Conservation (phyloP, 2,888 invertebrate genomes). For the Villa cingulata region DNA sequence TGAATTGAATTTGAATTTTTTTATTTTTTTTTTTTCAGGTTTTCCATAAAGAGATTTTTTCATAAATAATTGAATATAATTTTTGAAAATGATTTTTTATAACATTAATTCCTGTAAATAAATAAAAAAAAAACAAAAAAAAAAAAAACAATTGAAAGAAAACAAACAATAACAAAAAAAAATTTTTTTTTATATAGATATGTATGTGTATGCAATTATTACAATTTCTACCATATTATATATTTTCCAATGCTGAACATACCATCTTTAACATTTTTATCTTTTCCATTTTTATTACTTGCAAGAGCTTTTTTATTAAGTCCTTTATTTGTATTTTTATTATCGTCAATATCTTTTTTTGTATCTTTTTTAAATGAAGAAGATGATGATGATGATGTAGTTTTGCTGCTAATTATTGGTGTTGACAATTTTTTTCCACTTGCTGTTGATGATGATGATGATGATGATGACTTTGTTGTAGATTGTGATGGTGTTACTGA, state of each 20-base stretch:
- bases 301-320: slow-evolving; percentile 32
- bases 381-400: neutral
- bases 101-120: slow-evolving; percentile 36
- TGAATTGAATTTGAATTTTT: too few species aligned
- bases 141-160: slow-evolving; percentile 28
- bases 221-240: slow-evolving; percentile 62
- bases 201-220: neutral
- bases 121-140: slow-evolving; percentile 20
- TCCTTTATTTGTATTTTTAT: slow-evolving; percentile 6
- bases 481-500: slow-evolving; percentile 11
- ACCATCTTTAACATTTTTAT: slow-evolving; percentile 46
- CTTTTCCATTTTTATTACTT: slow-evolving; percentile 37
- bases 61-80: slow-evolving; percentile 37
- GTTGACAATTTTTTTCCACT: neutral
- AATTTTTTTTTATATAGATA: slow-evolving; percentile 5
- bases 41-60: slow-evolving; percentile 35
- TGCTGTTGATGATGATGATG: slow-evolving; percentile 12
- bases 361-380: slow-evolving; percentile 4
- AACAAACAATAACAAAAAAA: slow-evolving; percentile 28
- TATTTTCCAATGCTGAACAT: slow-evolving; percentile 73
- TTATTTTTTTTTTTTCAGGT: too few species aligned
- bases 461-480: slow-evolving; percentile 11
- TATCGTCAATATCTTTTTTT: slow-evolving; percentile 7
- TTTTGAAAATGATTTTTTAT: slow-evolving; percentile 37
- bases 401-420: neutral